Evolutionary conservation across 2,888 invertebrate species (phyloP).

Genomic region (Heliothis peltigera): DNA sequence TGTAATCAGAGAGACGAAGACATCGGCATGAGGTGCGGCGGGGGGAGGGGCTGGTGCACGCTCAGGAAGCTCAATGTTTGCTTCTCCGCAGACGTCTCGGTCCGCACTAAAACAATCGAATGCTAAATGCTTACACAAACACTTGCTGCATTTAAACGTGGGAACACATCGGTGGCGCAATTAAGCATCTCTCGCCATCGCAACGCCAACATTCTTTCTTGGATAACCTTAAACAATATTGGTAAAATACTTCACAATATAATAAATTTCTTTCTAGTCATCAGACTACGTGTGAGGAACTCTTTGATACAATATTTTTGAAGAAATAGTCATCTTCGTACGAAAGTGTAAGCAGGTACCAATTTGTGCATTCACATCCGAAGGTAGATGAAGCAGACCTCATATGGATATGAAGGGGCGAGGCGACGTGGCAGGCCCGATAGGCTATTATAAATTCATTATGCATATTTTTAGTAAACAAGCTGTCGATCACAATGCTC

Average conservation of each 20-base stretch:
- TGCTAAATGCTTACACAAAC: conserved; percentile 88
- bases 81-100: conserved; percentile 84
- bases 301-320: background rate
- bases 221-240: conserved; percentile 53
- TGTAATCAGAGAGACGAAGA: conserved; percentile 42
- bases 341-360: conserved; percentile 27
- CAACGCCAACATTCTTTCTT: conserved; percentile 72
- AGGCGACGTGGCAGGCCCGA: conserved; percentile 76
- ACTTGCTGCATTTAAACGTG: conserved; percentile 87
- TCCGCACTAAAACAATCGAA: conserved; percentile 89
- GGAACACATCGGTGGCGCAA: conserved; percentile 87
- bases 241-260: conserved; percentile 23
- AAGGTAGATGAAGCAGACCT: conserved; percentile 65
- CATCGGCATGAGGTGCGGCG: conserved; percentile 36
- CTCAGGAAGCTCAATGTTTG: conserved; percentile 85
- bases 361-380: conserved; percentile 56
- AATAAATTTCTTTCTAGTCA: too few species aligned
- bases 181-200: conserved; percentile 80
- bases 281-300: conserved; percentile 8
- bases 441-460: conserved; percentile 89
- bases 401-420: conserved; percentile 68
- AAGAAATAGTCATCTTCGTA: conserved; percentile 10
- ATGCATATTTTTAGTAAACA: conserved; percentile 90
- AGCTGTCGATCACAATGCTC: conserved; percentile 89
- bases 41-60: conserved; percentile 55